phyloP scores from a whole-genome alignment of 2,113 vertebrate genomes.

The Carettochelys insculpta region DNA sequence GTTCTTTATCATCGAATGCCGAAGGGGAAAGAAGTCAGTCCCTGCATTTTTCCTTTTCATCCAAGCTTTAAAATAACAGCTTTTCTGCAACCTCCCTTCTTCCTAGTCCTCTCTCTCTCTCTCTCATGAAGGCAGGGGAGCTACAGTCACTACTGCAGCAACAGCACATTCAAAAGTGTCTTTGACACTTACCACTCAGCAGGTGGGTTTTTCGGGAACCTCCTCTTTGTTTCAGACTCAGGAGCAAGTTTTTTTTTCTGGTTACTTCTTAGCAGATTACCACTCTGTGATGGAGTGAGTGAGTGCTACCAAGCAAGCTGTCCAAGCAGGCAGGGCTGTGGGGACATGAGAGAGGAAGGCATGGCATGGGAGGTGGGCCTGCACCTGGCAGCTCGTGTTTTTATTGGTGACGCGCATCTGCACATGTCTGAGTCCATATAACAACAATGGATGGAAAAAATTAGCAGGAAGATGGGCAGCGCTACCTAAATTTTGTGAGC shows the following conservation, averaged over 20 bases:
- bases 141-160: slow-evolving; percentile 40
- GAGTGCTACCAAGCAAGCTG: background rate
- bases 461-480: no score
- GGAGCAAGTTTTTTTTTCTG: background rate
- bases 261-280: background rate
- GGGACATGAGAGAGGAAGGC: background rate
- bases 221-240: slow-evolving; percentile 25
- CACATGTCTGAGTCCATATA: no score
- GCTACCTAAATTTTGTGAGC: background rate
- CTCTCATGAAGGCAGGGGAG: slow-evolving; percentile 43
- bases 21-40: slow-evolving; percentile 36
- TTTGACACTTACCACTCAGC: slow-evolving; percentile 58
- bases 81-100: slow-evolving; percentile 32
- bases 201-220: slow-evolving; percentile 45
- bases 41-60: slow-evolving; percentile 29
- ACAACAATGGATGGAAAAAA: no score
- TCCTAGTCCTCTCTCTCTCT: slow-evolving; percentile 22
- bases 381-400: no score
- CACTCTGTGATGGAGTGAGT: background rate
- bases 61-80: slow-evolving; percentile 66
- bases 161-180: slow-evolving; percentile 37
- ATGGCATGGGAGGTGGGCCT: background rate
- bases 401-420: no score
- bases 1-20: background rate
- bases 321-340: no score